Evolutionary conservation across 2,888 invertebrate genomes (phyloP).

Genomic region (Ophion ellenae): DNA sequence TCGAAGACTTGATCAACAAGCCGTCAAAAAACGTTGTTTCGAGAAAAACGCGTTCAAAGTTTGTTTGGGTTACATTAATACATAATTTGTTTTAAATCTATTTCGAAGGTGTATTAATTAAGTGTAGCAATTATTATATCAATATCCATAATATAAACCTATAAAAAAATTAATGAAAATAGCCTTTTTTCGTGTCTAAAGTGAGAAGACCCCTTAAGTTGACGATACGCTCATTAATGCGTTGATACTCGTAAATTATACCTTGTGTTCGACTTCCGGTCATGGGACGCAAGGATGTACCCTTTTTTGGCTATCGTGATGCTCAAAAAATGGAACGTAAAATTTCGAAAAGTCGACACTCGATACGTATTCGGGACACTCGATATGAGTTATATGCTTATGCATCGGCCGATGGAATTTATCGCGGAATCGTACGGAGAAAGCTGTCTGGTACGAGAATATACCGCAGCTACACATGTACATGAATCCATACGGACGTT

Average conservation of each 20-base stretch:
- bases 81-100: too few species aligned
- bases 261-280: constrained; percentile 36
- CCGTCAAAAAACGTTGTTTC: too few species aligned
- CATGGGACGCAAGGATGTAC: background rate
- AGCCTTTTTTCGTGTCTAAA: too few species aligned
- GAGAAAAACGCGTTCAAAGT: too few species aligned
- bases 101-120: too few species aligned
- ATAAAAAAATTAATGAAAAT: too few species aligned
- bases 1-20: too few species aligned
- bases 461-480: constrained; percentile 55
- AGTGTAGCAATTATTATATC: too few species aligned
- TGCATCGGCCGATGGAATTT: constrained; percentile 69
- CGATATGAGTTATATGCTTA: constrained; percentile 47
- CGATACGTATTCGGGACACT: constrained; percentile 1
- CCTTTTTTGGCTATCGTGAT: constrained; percentile 5
- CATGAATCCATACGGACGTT: constrained; percentile 56
- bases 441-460: constrained; percentile 72
- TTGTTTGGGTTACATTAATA: too few species aligned
- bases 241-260: background rate
- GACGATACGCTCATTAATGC: background rate
- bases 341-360: constrained; percentile 2
- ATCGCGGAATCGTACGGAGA: constrained; percentile 78
- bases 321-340: background rate
- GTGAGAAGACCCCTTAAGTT: background rate
- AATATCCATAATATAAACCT: too few species aligned